Evolutionary conservation across 2,113 vertebrate species (phyloP), one percentile per base, ranked within the genome.

Genomic region (Tupaia tana): DNA sequence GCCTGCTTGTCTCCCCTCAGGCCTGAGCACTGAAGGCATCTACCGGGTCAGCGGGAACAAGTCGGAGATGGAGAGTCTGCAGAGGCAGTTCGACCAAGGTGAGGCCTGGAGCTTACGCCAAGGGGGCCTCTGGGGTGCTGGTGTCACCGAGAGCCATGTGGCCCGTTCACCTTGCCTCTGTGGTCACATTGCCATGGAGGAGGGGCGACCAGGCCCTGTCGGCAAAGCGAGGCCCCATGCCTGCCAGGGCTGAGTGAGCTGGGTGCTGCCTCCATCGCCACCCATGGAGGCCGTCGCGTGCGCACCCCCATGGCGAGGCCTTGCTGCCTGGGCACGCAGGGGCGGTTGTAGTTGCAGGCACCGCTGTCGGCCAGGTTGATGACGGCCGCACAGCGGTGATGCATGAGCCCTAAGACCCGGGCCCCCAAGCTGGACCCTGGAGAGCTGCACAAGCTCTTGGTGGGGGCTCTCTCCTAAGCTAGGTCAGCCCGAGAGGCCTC

Each of bases 41-140:
- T 99, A 99, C 92, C 99, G 99, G 18, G 99, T 99, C 80, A 99
- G 99, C 7, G 99, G 99, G 2, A 99, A 99, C 98, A 99, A 99
- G 93, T 99, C 99, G 0, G 99, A 99, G 98, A 99, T 99, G 99
- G 99, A 99, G 95, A 99, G 99, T 95, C 98, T 99, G 97, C 99
- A 99, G 97, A 98, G 99, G 14, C 99, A 99, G 96, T 99, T 99
- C 61, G 99, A 99, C 95, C 99, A 99, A 98, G 99, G 99, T 99
- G 87, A 97, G 94, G 12, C 43, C 0, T 25, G 43, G 43, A 43
- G 43, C 43, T 43, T 43, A 43, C 43, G 43, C 43, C 43, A 43
- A 43, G 43, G 24, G 69, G 43, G 31, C 70, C 54, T 58, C 0
- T 43, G 4, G 67, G 75, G 13, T 58, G 34, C 8, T 43, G 43